Conservation (phyloP, 2,888 invertebrate species). For the Euclidia mi region DNA sequence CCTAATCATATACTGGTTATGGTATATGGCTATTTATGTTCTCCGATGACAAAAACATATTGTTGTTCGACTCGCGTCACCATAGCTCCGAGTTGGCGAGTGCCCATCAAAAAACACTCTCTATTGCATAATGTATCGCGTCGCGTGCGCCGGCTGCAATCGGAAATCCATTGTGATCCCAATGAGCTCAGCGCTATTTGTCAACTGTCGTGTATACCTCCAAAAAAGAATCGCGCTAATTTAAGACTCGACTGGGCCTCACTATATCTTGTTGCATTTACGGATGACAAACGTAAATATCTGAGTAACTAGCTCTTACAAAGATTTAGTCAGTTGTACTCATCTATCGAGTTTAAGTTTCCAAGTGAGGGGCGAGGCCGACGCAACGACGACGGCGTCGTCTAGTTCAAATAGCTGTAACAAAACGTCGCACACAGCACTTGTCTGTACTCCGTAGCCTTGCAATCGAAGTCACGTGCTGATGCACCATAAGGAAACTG, state of each 20-base stretch:
- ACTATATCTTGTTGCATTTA: conserved; percentile 18
- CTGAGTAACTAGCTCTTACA: background rate
- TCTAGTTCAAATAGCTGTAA: too few relatives aligned
- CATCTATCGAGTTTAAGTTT: too few relatives aligned
- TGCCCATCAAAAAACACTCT: conserved; percentile 55
- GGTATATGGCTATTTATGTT: background rate
- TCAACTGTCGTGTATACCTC: conserved; percentile 47
- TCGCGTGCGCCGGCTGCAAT: conserved; percentile 46
- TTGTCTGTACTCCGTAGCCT: too few relatives aligned
- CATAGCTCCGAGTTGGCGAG: conserved; percentile 48
- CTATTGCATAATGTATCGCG: conserved; percentile 53
- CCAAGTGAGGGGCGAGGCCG: too few relatives aligned
- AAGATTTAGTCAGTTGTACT: background rate
- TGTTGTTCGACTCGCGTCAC: conserved; percentile 30
- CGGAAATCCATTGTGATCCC: conserved; percentile 58
- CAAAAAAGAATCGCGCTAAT: conserved; percentile 33
- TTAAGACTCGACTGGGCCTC: conserved; percentile 20
- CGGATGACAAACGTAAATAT: conserved; percentile 10
- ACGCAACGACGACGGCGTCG: too few relatives aligned
- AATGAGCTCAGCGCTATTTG: conserved; percentile 47
- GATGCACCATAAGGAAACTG: background rate
- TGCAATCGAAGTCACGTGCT: background rate
- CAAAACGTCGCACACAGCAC: background rate
- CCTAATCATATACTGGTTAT: background rate
- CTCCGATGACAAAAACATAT: conserved; percentile 20